Evolutionary conservation across 2,113 vertebrate genomes (phyloP).

Genomic region (Odontophorus gujanensis): DNA sequence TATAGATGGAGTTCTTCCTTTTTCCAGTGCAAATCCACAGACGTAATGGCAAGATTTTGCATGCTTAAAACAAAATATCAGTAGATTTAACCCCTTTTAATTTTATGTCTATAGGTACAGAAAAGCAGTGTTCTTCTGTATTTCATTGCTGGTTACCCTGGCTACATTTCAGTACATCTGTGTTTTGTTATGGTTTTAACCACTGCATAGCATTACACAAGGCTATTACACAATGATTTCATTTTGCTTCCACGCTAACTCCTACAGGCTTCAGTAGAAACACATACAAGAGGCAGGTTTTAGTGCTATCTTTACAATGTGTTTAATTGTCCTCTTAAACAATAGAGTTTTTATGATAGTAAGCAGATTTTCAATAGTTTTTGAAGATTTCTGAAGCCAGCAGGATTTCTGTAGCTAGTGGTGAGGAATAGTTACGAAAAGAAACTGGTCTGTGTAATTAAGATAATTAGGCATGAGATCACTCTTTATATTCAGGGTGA

Average conservation of each 20-base stretch:
- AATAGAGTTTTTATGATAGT: background rate
- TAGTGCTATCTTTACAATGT: background rate
- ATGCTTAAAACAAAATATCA: background rate
- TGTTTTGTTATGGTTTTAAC: slow-evolving; percentile 1
- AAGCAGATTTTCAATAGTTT: background rate
- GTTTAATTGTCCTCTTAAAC: background rate
- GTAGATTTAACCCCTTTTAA: background rate
- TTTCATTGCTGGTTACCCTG: background rate
- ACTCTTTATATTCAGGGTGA: background rate
- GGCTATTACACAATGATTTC: background rate
- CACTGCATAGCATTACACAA: background rate
- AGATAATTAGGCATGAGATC: background rate
- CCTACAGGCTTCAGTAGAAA: background rate
- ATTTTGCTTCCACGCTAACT: background rate
- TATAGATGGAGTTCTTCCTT: background rate
- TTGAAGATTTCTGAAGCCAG: background rate
- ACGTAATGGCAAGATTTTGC: background rate
- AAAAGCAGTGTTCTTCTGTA: background rate
- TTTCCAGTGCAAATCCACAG: background rate
- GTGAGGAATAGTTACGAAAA: background rate
- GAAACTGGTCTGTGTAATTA: background rate
- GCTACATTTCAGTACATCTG: background rate
- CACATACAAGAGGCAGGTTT: background rate
- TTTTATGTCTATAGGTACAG: background rate
- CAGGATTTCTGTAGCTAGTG: background rate